These are phyloP conservation scores for Chalcosyrphus nemorum DNA, from an alignment of 2,888 invertebrate species.

Conservation along the genomic window DNA sequence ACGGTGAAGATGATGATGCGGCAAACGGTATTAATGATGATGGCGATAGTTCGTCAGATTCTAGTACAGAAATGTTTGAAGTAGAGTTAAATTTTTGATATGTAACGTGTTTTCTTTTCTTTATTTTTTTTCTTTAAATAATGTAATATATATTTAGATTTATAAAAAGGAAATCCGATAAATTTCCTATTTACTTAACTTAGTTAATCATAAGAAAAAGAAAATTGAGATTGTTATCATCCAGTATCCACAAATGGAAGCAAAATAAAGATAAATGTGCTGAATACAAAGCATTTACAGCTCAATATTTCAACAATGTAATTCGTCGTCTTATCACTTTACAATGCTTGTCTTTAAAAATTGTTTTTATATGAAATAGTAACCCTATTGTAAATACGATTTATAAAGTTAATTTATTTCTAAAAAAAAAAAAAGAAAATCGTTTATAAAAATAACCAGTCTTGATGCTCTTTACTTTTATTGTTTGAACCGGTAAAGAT, in stretches of 20 bases:
- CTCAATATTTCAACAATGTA: conserved; percentile 2
- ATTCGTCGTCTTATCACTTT: conserved; percentile 9
- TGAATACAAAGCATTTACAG: conserved; percentile 20
- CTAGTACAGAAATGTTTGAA: conserved; percentile 59
- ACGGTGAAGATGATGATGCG: conserved; percentile 69
- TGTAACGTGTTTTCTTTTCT: conserved; percentile 34
- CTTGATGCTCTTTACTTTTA: background rate
- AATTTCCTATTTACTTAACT: conserved; percentile 26
- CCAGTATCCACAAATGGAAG: conserved; percentile 16
- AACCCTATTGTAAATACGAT: conserved; percentile 35
- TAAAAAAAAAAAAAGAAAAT: background rate
- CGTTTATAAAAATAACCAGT: background rate
- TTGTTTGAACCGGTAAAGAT: too few species aligned
- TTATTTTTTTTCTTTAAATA: conserved; percentile 3
- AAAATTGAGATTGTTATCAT: conserved; percentile 23
- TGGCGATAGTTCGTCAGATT: conserved; percentile 58
- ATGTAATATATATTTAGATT: conserved; percentile 34
- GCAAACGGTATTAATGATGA: conserved; percentile 55
- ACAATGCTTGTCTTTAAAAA: conserved; percentile 5
- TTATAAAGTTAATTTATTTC: conserved; percentile 35
- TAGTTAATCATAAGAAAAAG: conserved; percentile 36
- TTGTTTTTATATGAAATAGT: conserved; percentile 22
- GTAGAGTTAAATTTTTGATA: conserved; percentile 64
- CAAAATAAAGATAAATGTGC: conserved; percentile 32
- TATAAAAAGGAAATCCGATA: background rate